Evolutionary conservation across 2,888 invertebrate species (phyloP), one percentile per base, ranked within the genome.

Genomic region (Ornithoptera priamus): DNA sequence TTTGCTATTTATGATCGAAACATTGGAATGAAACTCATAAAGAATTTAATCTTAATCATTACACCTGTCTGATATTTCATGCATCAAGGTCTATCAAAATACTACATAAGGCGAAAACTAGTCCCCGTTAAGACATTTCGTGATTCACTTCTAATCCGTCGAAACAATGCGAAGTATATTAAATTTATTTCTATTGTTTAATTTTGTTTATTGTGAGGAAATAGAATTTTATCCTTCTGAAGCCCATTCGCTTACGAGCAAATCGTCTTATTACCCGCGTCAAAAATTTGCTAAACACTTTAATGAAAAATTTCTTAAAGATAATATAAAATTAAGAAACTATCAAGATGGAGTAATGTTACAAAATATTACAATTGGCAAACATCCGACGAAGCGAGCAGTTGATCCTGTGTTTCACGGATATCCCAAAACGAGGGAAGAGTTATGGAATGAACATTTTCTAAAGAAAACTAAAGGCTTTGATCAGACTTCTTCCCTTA

Each of bases 401-500:
- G 75, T 86, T 17, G 94, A 94, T 78, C 83, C 93, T 4, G 90
- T 88, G 10, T 94, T 94, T 75, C 85, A 85, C 61, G 94, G 94
- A 0, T 87, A 94, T 74, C 94, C 94, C 0, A 94, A 94, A 82
- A 91, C 94, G 0, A 91, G 87, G 70, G 90, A 93, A 76, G 94
- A 94, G 73, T 74, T 93, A 30, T 93, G 94, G 91, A 88, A 90
- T 62, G 85, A 84, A 59, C 88, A 84, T 64, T 93, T 94, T 77
- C 79, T 93, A n/a, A 81, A 92, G 46, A 81, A 88, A 76, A 82
- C 74, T 58, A 63, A 73, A 39, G 79, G 74, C 15, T 91, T 86
- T 60, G 93, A 94, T 72, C 94, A 95, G 84, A 90, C 88, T 0
- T 82, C 89, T n/a, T 95, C 95, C 0, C 85, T 96, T 15, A 93